phyloP scores from a whole-genome alignment of 2,797 vertebrate genomes.

The Chaenodraco wilsoni region DNA sequence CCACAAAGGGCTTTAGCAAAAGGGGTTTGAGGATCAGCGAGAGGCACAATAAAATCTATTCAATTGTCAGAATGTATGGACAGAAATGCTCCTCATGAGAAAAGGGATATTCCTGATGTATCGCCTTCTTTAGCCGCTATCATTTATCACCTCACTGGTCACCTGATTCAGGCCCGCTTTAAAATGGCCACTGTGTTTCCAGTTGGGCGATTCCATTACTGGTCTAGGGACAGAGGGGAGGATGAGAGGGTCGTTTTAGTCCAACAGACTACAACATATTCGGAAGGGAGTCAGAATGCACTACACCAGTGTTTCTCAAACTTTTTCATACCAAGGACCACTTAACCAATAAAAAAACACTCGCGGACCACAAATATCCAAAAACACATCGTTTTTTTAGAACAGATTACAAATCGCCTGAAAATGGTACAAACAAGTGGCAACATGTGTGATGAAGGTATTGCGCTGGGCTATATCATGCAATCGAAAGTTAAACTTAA shows the following conservation, averaged over 20 bases:
- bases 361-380: too few species aligned
- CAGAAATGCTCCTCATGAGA: conserved; percentile 19
- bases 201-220: conserved; percentile 60
- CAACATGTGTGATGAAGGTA: too few species aligned
- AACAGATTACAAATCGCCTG: too few species aligned
- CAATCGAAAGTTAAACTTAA: too few species aligned
- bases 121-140: conserved; percentile 28
- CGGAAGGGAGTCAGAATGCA: background rate
- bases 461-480: too few species aligned
- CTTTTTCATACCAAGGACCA: too few species aligned
- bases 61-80: conserved; percentile 37
- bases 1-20: background rate
- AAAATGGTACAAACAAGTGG: too few species aligned
- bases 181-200: conserved; percentile 53
- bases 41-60: conserved; percentile 15
- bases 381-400: too few species aligned
- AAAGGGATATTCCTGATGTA: conserved; percentile 55
- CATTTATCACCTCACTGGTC: conserved; percentile 68
- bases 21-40: background rate
- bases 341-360: too few species aligned
- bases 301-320: too few species aligned
- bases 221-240: conserved; percentile 31
- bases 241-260: conserved; percentile 26
- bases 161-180: conserved; percentile 47
- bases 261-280: conserved; percentile 8